phyloP scores from a whole-genome alignment of 2,113 vertebrate species.

The Sapajus apella region DNA sequence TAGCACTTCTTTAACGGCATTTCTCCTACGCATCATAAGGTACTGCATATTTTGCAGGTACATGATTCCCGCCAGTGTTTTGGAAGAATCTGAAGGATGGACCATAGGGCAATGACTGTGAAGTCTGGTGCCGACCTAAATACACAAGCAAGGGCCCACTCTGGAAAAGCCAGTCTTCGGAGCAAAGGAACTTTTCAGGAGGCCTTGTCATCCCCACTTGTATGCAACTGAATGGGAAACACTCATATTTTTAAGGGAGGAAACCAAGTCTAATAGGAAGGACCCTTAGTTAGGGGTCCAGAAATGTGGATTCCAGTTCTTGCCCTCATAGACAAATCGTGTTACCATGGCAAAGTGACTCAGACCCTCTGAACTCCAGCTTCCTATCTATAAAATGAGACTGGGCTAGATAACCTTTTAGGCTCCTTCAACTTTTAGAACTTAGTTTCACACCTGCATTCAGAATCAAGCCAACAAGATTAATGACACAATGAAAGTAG shows the following conservation, averaged over 20 bases:
- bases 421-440: not conserved
- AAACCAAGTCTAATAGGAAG: not conserved
- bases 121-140: not conserved
- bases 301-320: not conserved
- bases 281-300: not conserved
- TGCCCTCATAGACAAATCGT: not conserved
- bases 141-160: not conserved
- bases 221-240: not conserved
- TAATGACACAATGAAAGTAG: not conserved
- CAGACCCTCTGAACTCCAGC: not conserved
- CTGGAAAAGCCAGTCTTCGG: not conserved
- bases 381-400: not conserved
- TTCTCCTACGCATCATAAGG: not conserved
- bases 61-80: not conserved
- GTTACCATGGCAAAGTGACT: not conserved
- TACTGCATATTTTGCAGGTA: not conserved
- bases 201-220: not conserved
- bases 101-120: not conserved
- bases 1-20: not conserved
- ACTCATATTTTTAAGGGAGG: not conserved
- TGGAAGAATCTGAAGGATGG: not conserved
- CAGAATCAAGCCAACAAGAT: not conserved
- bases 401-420: not conserved
- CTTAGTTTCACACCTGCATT: not conserved
- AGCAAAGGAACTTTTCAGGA: not conserved